Base-by-base conservation (phyloP, 1,140 invertebrate genomes). In the Panagrolaimus sp. region DNA sequence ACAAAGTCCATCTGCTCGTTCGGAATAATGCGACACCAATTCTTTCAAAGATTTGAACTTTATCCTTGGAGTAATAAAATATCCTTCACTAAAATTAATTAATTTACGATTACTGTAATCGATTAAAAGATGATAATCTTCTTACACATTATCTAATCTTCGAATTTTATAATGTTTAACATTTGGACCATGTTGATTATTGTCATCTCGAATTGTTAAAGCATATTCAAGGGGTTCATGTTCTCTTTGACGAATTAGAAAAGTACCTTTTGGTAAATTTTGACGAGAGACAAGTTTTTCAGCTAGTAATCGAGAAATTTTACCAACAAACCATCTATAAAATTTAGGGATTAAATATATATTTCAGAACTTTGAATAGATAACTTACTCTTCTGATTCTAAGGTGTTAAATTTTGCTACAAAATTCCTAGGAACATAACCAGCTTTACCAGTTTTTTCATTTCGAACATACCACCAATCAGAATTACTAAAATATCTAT, bases 251-350 rank as follows among this genome's bases (percentile, higher is more conserved):
- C 96, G 87, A 45, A 98, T 91, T 64, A 98, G 86, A 84, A 94
- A 98, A 1, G 94, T 97, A n/a, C 96, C 95, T 52, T 92, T 87
- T n/a, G 92, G 90, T 86, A 97, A 94, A 78, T 91, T 91, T 73
- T 91, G 91, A 14, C 90, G 89, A 78, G 96, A 85, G 26, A 98
- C 88, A 24, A 96, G 86, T 83, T 96, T 96, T 81, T 97, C 95
- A 1, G 95, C 93, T 84, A 97, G 93, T 84, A 95, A 94, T 73
- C 96, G 88, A 55, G 93, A 92, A 43, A 98, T 92, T 83, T 94
- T 91, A 71, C 94, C 93, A 85, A 96, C 96, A 86, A 94, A 98
- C 95, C 96, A 98, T 70, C n/a, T n/a, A n/a, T n/a, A n/a, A n/a
- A n/a, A n/a, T n/a, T n/a, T n/a, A n/a, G n/a, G n/a, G n/a, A n/a